These are phyloP conservation scores for Phalloptychus januarius DNA, from an alignment of 2,797 vertebrate species.

Conservation along the genomic window DNA sequence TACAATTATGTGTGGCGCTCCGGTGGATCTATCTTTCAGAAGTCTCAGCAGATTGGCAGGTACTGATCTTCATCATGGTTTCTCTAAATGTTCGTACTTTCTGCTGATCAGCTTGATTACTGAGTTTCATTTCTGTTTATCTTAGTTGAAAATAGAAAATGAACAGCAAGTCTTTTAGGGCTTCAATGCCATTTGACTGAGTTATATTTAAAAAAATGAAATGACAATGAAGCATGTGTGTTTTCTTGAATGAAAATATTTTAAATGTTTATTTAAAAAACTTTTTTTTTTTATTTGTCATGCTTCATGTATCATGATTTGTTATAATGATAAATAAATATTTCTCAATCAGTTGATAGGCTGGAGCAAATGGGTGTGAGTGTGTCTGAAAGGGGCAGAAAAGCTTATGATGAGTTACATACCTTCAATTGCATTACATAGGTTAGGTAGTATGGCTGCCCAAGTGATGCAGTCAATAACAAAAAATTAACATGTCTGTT, in stretches of 20 bases:
- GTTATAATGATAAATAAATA: too few relatives aligned
- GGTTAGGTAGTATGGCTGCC: background rate
- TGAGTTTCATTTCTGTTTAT: background rate
- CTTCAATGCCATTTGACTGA: background rate
- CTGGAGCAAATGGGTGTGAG: too few relatives aligned
- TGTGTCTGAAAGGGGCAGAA: too few relatives aligned
- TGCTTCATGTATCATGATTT: too few relatives aligned
- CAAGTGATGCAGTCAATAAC: background rate
- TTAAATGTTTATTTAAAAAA: background rate
- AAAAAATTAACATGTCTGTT: background rate
- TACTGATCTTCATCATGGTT: constrained; percentile 7
- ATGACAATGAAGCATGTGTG: background rate
- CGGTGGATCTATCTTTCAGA: constrained; percentile 87
- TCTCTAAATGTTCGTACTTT: background rate
- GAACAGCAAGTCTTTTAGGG: background rate
- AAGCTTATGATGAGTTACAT: background rate
- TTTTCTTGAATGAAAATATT: background rate
- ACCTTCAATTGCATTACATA: background rate
- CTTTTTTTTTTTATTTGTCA: too few relatives aligned
- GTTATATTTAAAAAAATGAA: background rate
- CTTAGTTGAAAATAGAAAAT: background rate
- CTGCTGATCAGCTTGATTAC: background rate
- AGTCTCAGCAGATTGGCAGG: constrained; percentile 72
- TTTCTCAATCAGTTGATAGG: too few relatives aligned
- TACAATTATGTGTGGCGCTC: constrained; percentile 74